These are phyloP conservation scores for Caradrina kadenii DNA, from an alignment of 2,888 invertebrate species.

Conservation along the genomic window DNA sequence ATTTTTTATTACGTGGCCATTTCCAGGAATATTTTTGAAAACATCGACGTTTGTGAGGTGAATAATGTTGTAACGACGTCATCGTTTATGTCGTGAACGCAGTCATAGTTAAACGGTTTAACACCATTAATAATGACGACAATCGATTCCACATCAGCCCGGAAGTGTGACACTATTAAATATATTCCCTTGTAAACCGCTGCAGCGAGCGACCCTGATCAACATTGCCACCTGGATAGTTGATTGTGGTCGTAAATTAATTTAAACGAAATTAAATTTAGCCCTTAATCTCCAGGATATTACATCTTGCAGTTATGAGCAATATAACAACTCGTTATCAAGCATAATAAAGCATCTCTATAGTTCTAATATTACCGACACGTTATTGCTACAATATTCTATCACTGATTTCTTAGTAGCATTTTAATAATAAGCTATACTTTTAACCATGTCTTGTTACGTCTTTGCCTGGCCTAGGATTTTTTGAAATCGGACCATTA, in stretches of 20 bases:
- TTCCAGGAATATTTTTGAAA: slow-evolving; percentile 25
- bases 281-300: background rate
- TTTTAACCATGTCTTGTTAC: too few species aligned
- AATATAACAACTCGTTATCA: background rate
- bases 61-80: slow-evolving; percentile 13
- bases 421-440: slow-evolving; percentile 5
- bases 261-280: slow-evolving; percentile 8
- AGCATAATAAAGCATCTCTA: background rate
- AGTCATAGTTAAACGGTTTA: slow-evolving; percentile 3
- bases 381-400: background rate
- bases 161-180: slow-evolving; percentile 27
- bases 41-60: slow-evolving; percentile 5
- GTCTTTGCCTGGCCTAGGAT: too few species aligned
- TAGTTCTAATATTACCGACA: background rate
- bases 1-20: slow-evolving; percentile 2
- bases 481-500: too few species aligned
- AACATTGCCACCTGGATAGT: slow-evolving; percentile 11
- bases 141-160: slow-evolving; percentile 35
- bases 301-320: background rate
- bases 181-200: slow-evolving; percentile 18
- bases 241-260: slow-evolving; percentile 6
- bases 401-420: background rate
- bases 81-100: slow-evolving; percentile 15
- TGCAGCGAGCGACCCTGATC: slow-evolving; percentile 4
- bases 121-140: slow-evolving; percentile 36